A percentile compares a stretch with the other conserved stretches of the same genome.
phyloP scores from a whole-genome alignment of 2,888 invertebrate genomes.

The Orthosia incerta region DNA sequence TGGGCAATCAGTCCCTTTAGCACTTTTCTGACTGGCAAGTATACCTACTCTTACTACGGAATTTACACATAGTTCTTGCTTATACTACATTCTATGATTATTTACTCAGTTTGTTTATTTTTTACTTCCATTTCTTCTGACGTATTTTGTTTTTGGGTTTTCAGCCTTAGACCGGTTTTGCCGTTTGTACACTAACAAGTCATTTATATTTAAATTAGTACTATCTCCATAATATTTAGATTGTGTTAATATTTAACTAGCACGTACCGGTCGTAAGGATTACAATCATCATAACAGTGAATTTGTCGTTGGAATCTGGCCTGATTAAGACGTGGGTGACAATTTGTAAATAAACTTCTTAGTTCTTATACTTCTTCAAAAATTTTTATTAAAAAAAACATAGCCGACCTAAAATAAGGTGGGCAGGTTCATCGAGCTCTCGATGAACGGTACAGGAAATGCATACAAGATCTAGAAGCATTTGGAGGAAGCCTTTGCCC shows the following conservation, averaged over 20 bases:
- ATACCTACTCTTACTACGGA: background rate
- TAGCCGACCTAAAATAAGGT: no score
- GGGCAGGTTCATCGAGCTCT: no score
- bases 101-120: background rate
- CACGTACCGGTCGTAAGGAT: constrained; percentile 22
- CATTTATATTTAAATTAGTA: constrained; percentile 41
- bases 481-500: no score
- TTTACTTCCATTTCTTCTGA: background rate
- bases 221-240: constrained; percentile 26
- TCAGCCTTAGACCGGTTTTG: background rate
- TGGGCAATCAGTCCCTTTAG: background rate
- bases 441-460: no score
- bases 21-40: background rate
- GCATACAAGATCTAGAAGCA: no score
- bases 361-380: no score
- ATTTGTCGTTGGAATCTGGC: constrained; percentile 18
- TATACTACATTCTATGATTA: no score
- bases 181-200: background rate
- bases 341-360: no score
- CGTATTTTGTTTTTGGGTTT: background rate
- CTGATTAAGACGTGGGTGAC: constrained; percentile 11
- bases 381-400: no score
- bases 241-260: constrained; percentile 26
- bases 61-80: background rate
- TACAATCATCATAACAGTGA: constrained; percentile 40